Conservation (phyloP, 2,797 vertebrate genomes). For the Adrianichthys oophorus region DNA sequence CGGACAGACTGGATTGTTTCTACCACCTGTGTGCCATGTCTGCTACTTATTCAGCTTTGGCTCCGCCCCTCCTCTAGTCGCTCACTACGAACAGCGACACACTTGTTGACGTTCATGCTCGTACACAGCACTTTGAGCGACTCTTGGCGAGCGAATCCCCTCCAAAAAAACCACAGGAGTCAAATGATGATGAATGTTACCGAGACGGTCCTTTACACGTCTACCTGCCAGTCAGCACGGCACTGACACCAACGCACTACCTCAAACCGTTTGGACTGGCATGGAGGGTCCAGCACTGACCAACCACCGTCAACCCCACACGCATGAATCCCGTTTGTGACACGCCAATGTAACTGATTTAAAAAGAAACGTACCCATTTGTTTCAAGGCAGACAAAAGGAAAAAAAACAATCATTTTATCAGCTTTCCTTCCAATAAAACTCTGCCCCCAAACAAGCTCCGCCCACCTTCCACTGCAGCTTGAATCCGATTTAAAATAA, state of each 20-base stretch:
- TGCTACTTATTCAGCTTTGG: constrained; percentile 51
- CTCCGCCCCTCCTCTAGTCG: constrained; percentile 67
- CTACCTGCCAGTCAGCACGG: constrained; percentile 76
- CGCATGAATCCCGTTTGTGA: constrained; percentile 19
- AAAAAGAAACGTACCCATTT: too few species aligned
- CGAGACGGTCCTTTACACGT: constrained; percentile 60
- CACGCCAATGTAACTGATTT: too few species aligned
- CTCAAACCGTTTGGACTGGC: constrained; percentile 71
- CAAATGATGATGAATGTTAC: constrained; percentile 70
- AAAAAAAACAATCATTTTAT: too few species aligned
- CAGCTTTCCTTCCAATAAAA: too few species aligned
- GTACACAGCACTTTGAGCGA: constrained; percentile 73
- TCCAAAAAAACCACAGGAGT: constrained; percentile 29
- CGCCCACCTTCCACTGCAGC: constrained; percentile 9
- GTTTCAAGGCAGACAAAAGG: too few species aligned
- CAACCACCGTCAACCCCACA: constrained; percentile 33
- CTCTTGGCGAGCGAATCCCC: constrained; percentile 41
- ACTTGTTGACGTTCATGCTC: constrained; percentile 63
- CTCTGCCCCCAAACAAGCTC: too few species aligned
- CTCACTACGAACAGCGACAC: constrained; percentile 59
- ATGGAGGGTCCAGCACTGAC: constrained; percentile 52
- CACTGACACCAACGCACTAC: constrained; percentile 85
- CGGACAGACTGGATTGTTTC: constrained; percentile 46
- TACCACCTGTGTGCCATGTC: constrained; percentile 46
- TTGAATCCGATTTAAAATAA: constrained; percentile 17